Evolutionary conservation across 2,797 vertebrate genomes (phyloP).

Genomic region (Gouania willdenowi): DNA sequence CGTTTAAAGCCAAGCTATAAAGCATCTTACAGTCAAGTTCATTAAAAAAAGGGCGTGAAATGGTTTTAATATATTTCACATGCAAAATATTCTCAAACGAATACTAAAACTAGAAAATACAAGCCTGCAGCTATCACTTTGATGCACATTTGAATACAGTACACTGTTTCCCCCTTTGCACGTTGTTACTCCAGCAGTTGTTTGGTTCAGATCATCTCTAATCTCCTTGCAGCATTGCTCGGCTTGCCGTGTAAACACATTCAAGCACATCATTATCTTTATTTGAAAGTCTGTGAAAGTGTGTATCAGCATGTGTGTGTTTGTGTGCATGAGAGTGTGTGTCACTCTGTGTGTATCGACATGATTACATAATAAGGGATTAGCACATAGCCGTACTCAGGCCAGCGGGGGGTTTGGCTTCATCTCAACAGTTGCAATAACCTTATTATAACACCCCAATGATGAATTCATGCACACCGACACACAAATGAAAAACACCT

Average conservation of each 20-base stretch:
- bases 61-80: no score
- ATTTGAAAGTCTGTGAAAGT: constrained; percentile 13
- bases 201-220: neutral
- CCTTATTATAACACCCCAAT: constrained; percentile 22
- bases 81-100: no score
- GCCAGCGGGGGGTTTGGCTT: constrained; percentile 24
- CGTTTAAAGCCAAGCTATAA: no score
- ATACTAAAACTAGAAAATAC: no score
- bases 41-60: no score
- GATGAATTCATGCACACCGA: neutral
- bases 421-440: constrained; percentile 35
- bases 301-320: neutral
- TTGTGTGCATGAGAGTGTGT: neutral
- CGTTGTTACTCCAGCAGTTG: neutral
- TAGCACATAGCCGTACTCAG: constrained; percentile 19
- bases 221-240: neutral
- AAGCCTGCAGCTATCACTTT: no score
- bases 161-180: no score
- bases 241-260: constrained; percentile 10
- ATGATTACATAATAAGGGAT: constrained; percentile 49
- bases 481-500: no score
- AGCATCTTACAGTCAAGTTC: no score
- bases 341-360: neutral
- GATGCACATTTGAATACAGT: no score
- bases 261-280: constrained; percentile 18